Conservation (phyloP, 2,888 invertebrate species). For the Eurytoma adleriae region DNA sequence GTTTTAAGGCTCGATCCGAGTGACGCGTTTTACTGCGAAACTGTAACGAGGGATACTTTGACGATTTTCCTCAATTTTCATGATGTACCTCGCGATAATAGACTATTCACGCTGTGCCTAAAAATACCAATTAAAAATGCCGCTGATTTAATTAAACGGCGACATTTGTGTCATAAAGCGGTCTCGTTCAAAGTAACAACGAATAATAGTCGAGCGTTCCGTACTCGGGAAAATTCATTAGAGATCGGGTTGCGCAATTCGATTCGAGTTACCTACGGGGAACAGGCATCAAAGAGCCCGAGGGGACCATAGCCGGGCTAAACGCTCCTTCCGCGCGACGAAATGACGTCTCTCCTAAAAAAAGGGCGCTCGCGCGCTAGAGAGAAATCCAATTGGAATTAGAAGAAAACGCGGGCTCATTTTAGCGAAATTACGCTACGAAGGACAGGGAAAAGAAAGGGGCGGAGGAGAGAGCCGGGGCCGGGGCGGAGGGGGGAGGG, state of each 20-base stretch:
- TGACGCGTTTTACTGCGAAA: no score
- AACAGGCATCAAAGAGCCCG: slow-evolving; percentile 15
- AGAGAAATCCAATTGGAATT: slow-evolving; percentile 48
- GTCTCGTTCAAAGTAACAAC: no score
- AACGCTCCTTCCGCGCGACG: not conserved
- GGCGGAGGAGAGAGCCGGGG: slow-evolving; percentile 10
- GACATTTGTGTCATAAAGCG: no score
- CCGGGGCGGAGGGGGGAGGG: not conserved
- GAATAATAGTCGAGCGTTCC: no score
- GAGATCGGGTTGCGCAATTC: slow-evolving; percentile 29
- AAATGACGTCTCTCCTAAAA: not conserved
- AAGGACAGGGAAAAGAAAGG: slow-evolving; percentile 16
- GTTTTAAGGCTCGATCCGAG: no score
- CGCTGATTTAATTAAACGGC: no score
- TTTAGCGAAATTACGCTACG: slow-evolving; percentile 35
- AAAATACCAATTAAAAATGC: not conserved
- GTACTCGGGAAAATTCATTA: slow-evolving; percentile 27
- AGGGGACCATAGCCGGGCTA: not conserved
- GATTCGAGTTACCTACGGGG: not conserved
- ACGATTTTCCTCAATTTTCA: no score
- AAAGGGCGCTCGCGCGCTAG: not conserved
- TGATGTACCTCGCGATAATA: no score
- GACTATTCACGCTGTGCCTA: not conserved
- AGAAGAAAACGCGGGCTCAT: slow-evolving; percentile 44
- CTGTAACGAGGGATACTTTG: no score